Evolutionary conservation across 2,888 invertebrate genomes (phyloP), one percentile per base, ranked within the genome.

Genomic region (Apamea crenata): DNA sequence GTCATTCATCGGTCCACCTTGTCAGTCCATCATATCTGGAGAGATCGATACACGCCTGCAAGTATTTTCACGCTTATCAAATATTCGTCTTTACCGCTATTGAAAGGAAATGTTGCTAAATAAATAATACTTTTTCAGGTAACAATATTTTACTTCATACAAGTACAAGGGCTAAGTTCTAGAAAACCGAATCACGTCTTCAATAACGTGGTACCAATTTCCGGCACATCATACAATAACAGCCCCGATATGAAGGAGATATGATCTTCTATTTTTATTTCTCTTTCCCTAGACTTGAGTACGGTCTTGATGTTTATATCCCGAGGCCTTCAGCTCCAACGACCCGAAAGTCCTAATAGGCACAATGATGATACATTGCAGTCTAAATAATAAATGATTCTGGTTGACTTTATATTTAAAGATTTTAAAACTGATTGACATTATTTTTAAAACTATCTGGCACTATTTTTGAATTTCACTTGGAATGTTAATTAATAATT

Each of bases 251-350:
- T 74, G 44, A 56, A 56, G 40, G 29, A 40, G 66, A 80, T 44
- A 82, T 85, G 66, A 85, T 80, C 61, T 80, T 66, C 50, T 53
- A 79, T 73, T 74, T 69, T 85, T 56, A 53, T 63, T 12, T 25
- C 53, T 29, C 21, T 7, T 40, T n/a, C n/a, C n/a, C 25, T 56
- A 56, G 56, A 12, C n/a, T n/a, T 56, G 56, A 56, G 56, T n/a
- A 56, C 12, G 56, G n/a, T 56, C 56, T 56, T 56, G 66, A 65
- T 80, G 47, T 74, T 78, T 73, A 70, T 82, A 74, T 84, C 65
- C 36, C 50, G 18, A 29, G 44, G n/a, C 36, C 29, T 67, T 73
- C 77, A 56, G 70, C 32, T 81, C 7, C 32, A 67, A 75, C 36
- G 36, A 36, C 12, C n/a, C 68, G 25, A 76, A 75, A 63, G 61